These are phyloP conservation scores for Cerceris ruficornis DNA, from an alignment of 2,888 invertebrate species.

Conservation along the genomic window DNA sequence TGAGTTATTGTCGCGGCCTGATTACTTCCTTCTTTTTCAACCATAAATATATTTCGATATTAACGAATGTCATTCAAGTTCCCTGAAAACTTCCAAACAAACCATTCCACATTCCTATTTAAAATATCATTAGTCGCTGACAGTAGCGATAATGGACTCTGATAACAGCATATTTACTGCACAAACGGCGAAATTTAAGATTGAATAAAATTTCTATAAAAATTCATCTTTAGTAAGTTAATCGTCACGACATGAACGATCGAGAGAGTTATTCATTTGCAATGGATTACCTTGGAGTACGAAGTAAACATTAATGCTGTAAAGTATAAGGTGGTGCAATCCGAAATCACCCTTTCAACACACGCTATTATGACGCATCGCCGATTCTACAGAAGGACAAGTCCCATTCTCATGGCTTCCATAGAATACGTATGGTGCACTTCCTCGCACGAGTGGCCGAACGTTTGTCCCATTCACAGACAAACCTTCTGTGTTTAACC, in stretches of 20 bases:
- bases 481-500: slow-evolving; percentile 70
- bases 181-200: too few species aligned
- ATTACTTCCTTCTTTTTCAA: too few species aligned
- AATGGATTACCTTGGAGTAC: not conserved
- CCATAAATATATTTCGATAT: too few species aligned
- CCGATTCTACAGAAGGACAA: slow-evolving; percentile 61
- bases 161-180: too few species aligned
- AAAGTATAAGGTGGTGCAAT: slow-evolving; percentile 45
- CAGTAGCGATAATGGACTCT: too few species aligned
- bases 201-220: too few species aligned
- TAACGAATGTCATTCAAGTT: too few species aligned
- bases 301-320: slow-evolving; percentile 38
- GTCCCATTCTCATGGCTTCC: slow-evolving; percentile 51
- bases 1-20: too few species aligned
- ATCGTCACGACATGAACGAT: not conserved
- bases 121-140: too few species aligned
- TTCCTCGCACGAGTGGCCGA: slow-evolving; percentile 58
- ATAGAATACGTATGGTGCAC: slow-evolving; percentile 46
- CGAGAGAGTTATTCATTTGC: not conserved
- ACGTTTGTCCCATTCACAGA: slow-evolving; percentile 66
- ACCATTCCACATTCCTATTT: too few species aligned
- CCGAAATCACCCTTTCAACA: slow-evolving; percentile 42
- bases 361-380: slow-evolving; percentile 58
- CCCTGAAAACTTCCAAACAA: too few species aligned
- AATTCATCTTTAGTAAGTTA: not conserved